These are phyloP conservation scores for Blomia tropicalis DNA, from an alignment of 2,888 invertebrate species.

Conservation along the genomic window DNA sequence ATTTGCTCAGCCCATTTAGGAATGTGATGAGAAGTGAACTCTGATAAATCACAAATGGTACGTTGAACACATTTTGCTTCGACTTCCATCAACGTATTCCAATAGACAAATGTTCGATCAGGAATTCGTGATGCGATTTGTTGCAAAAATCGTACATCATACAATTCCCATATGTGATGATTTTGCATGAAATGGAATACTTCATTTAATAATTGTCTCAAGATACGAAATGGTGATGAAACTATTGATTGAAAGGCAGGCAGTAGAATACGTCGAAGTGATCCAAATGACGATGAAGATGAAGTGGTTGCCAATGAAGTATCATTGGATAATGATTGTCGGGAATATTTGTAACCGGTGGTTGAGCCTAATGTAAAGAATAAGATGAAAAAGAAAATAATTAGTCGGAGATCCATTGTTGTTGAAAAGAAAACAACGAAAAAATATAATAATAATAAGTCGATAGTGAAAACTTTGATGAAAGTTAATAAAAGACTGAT, in stretches of 20 bases:
- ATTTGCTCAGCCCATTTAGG: conserved; percentile 9
- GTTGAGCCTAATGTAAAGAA: background rate
- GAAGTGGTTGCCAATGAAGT: background rate
- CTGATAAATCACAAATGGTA: conserved; percentile 13
- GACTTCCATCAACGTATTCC: background rate
- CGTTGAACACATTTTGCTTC: conserved; percentile 6
- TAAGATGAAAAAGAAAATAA: background rate
- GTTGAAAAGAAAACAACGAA: background rate
- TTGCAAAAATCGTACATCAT: background rate
- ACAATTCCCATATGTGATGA: background rate
- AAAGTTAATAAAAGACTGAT: too few relatives aligned
- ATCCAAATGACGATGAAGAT: background rate
- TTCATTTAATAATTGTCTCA: background rate
- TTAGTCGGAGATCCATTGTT: background rate
- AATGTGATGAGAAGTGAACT: background rate
- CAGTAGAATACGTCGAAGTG: background rate
- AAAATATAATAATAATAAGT: too few relatives aligned
- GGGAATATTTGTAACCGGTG: background rate
- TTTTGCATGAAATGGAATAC: background rate
- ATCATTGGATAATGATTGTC: background rate
- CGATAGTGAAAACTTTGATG: background rate
- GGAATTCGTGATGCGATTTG: background rate
- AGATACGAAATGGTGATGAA: background rate
- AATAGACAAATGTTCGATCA: background rate
- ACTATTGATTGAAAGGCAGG: background rate